phyloP scores from a whole-genome alignment of 2,797 vertebrate genomes.

The Phaenicophaeus curvirostris region DNA sequence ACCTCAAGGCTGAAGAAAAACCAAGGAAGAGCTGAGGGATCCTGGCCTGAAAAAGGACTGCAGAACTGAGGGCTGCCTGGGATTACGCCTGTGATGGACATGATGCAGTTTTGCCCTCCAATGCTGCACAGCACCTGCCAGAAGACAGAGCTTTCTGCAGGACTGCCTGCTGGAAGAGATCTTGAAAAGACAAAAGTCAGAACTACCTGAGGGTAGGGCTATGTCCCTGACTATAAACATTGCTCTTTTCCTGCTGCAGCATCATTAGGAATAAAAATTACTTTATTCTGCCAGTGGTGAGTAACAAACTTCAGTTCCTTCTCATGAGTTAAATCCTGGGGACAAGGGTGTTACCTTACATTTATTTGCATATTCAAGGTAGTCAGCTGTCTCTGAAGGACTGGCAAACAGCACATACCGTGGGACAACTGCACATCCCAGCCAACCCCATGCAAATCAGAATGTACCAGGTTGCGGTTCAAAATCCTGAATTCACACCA shows the following conservation, averaged over 20 bases:
- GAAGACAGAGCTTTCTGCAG: neutral
- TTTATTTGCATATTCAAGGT: neutral
- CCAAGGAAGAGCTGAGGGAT: neutral
- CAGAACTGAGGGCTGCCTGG: neutral
- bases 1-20: neutral
- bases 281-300: neutral
- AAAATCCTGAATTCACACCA: neutral
- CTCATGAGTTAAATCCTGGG: neutral
- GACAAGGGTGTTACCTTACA: neutral
- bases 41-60: neutral
- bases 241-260: neutral
- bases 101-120: neutral
- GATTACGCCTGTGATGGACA: neutral
- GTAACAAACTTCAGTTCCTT: neutral
- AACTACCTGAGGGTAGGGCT: neutral
- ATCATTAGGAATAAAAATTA: neutral
- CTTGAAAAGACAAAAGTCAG: neutral
- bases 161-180: neutral
- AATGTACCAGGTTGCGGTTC: neutral
- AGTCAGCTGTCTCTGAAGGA: neutral
- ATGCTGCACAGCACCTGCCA: accelerated
- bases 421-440: neutral
- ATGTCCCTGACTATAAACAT: accelerated
- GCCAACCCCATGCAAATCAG: neutral
- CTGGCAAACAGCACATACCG: accelerated